Evolutionary conservation across 2,888 invertebrate genomes (phyloP).

Genomic region (Tetropium fuscum): DNA sequence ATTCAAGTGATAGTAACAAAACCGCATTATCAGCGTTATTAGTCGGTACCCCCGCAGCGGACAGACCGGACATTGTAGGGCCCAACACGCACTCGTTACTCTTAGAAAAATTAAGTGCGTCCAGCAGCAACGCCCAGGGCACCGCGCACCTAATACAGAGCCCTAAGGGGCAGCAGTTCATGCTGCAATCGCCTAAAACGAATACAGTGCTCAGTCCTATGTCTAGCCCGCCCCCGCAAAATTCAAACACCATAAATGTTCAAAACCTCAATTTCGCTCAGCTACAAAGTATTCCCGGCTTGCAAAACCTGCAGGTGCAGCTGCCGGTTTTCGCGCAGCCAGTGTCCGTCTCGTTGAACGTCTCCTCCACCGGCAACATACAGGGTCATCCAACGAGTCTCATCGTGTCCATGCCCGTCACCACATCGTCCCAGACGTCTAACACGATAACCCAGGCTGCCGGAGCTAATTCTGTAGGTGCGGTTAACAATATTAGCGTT

Average conservation of each 20-base stretch:
- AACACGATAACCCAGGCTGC: slow-evolving; percentile 59
- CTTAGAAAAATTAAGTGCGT: slow-evolving; percentile 68
- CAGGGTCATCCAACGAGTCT: slow-evolving; percentile 65
- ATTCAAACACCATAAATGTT: slow-evolving; percentile 65
- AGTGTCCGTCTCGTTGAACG: slow-evolving; percentile 81
- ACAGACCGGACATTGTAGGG: slow-evolving; percentile 70
- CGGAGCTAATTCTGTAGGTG: slow-evolving; percentile 37
- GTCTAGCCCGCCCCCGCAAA: slow-evolving; percentile 67
- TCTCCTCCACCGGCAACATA: slow-evolving; percentile 74
- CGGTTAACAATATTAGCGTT: slow-evolving; percentile 45
- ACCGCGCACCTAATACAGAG: slow-evolving; percentile 57
- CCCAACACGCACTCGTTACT: slow-evolving; percentile 68
- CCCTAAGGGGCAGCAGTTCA: slow-evolving; percentile 53
- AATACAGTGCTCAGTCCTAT: slow-evolving; percentile 68
- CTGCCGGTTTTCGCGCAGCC: slow-evolving; percentile 89
- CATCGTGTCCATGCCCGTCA: slow-evolving; percentile 63
- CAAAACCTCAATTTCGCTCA: slow-evolving; percentile 82
- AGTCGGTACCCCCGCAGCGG: slow-evolving; percentile 72
- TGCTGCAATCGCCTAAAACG: slow-evolving; percentile 55
- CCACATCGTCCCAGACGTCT: slow-evolving; percentile 62
- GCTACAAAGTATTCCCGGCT: slow-evolving; percentile 75
- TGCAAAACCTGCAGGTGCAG: slow-evolving; percentile 85
- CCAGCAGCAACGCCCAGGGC: slow-evolving; percentile 57
- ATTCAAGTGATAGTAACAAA: slow-evolving; percentile 49
- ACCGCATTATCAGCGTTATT: slow-evolving; percentile 71